Evolutionary conservation across 2,113 vertebrate species (phyloP).

Genomic region (Anguilla rostrata): DNA sequence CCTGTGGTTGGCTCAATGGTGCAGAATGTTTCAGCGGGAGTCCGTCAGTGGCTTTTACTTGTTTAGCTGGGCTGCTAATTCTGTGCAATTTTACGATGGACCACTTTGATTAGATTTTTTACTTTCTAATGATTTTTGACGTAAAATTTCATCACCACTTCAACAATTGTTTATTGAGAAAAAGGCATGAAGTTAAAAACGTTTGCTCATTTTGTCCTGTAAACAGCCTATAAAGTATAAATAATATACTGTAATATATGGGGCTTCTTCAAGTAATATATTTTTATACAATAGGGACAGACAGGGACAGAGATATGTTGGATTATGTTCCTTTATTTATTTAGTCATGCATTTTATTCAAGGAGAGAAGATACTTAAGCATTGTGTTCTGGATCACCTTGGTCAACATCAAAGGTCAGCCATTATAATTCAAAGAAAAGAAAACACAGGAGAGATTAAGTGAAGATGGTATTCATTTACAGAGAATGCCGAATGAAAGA

Average conservation of each 20-base stretch:
- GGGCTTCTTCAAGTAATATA: too few relatives aligned
- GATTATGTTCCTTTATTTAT: neutral
- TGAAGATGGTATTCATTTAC: slow-evolving; percentile 21
- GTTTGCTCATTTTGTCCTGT: neutral
- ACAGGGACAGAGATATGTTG: neutral
- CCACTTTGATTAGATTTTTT: too few relatives aligned
- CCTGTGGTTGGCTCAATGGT: slow-evolving; percentile 46
- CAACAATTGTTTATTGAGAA: too few relatives aligned
- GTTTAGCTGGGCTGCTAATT: too few relatives aligned
- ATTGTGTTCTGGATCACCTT: slow-evolving; percentile 12
- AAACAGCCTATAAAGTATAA: neutral
- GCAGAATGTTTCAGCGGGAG: slow-evolving; percentile 39
- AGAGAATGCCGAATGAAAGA: slow-evolving; percentile 33
- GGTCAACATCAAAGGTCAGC: slow-evolving; percentile 23
- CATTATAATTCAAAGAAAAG: slow-evolving; percentile 31
- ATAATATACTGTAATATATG: too few relatives aligned
- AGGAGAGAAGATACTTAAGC: neutral
- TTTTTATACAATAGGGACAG: too few relatives aligned
- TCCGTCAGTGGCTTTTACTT: neutral
- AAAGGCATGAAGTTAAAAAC: neutral
- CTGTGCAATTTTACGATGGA: too few relatives aligned
- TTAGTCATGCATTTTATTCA: neutral
- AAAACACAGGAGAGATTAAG: slow-evolving; percentile 11
- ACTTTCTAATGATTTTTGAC: too few relatives aligned
- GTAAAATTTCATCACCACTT: too few relatives aligned